A percentile compares a stretch with the other conserved stretches of the same genome.
Evolutionary conservation across 2,888 invertebrate species (phyloP).

Genomic region (Nemapogon koenigi): DNA sequence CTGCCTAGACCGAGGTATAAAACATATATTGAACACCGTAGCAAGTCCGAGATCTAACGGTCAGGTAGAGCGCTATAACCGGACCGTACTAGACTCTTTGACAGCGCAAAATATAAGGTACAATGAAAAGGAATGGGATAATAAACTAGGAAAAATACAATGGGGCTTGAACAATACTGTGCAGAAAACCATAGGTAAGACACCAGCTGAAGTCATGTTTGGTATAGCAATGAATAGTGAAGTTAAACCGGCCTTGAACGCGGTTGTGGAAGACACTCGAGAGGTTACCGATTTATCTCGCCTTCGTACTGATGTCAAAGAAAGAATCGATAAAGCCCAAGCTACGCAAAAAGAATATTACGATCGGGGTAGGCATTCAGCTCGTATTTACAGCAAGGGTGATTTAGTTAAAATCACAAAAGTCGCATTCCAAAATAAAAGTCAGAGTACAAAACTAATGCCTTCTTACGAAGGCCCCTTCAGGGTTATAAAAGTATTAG

Average conservation of each 20-base stretch:
- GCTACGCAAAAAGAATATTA: conserved; percentile 8
- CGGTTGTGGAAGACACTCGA: background rate
- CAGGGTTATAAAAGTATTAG: too few relatives aligned
- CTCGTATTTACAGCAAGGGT: conserved; percentile 4
- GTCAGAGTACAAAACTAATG: conserved; percentile 13
- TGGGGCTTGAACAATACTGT: conserved; percentile 22
- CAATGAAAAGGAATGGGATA: conserved; percentile 27
- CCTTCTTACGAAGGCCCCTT: conserved; percentile 12
- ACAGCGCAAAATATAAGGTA: conserved; percentile 19
- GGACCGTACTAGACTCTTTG: conserved; percentile 22
- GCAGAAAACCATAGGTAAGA: conserved; percentile 19
- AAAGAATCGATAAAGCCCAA: conserved; percentile 6
- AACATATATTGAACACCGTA: conserved; percentile 21
- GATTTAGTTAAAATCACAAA: conserved; percentile 13
- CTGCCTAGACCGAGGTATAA: conserved; percentile 21
- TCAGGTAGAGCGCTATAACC: conserved; percentile 23
- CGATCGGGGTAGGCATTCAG: conserved; percentile 7
- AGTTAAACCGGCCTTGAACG: conserved; percentile 1
- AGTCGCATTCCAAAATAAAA: conserved; percentile 9
- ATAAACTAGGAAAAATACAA: conserved; percentile 21
- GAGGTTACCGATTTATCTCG: background rate
- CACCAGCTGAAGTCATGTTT: conserved; percentile 20
- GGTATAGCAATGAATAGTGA: conserved; percentile 13
- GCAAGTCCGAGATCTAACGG: conserved; percentile 18
- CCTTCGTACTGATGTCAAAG: conserved; percentile 8